A percentile compares a stretch with the other conserved stretches of the same genome.
Conservation (phyloP, 2,797 vertebrate species). For the Rhynchotus rufescens region DNA sequence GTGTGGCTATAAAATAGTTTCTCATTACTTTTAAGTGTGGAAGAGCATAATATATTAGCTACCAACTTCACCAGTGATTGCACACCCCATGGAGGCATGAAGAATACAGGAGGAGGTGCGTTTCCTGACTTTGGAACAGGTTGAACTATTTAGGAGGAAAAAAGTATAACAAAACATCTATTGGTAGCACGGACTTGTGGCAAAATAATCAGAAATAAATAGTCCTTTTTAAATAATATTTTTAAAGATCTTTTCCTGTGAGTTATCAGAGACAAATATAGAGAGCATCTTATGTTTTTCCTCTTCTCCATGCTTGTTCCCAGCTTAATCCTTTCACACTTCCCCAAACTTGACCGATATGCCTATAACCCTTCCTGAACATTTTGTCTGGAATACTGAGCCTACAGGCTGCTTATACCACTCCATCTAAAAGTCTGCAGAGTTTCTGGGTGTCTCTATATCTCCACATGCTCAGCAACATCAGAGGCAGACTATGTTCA, state of each 20-base stretch:
- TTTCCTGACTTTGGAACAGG: background rate
- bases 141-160: background rate
- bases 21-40: background rate
- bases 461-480: background rate
- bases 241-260: background rate
- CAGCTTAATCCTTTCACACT: background rate
- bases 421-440: background rate
- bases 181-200: background rate
- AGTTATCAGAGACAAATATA: background rate
- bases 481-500: background rate
- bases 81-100: background rate
- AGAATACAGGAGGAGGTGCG: background rate
- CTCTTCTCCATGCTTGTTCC: background rate
- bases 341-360: background rate
- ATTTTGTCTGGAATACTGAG: background rate
- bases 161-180: background rate
- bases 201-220: constrained; percentile 14
- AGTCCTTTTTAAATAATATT: background rate
- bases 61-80: background rate
- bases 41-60: background rate
- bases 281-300: background rate
- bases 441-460: background rate
- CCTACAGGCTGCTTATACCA: background rate
- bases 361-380: background rate
- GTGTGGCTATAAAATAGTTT: constrained; percentile 1